These are phyloP conservation scores for Tauraco hartlaubi DNA, from an alignment of 2,797 vertebrate species.

Conservation along the genomic window DNA sequence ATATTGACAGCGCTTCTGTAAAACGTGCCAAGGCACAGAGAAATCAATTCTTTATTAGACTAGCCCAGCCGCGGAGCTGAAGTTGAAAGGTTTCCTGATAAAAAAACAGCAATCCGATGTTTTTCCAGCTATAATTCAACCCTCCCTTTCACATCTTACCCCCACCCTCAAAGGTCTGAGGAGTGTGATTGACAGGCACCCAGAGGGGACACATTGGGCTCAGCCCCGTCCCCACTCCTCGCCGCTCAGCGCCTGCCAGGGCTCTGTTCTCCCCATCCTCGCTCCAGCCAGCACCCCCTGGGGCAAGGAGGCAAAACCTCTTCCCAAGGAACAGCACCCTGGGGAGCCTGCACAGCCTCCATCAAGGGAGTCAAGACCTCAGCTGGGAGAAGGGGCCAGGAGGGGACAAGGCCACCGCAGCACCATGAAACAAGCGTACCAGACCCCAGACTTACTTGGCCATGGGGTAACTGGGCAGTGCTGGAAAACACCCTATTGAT, in stretches of 20 bases:
- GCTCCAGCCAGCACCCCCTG: background rate
- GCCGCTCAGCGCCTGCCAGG: background rate
- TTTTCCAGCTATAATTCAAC: background rate
- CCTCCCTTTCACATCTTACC: background rate
- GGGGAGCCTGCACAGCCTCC: background rate
- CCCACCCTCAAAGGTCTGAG: background rate
- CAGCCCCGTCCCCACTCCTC: background rate
- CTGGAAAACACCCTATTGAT: background rate
- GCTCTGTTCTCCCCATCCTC: background rate
- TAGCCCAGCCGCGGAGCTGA: background rate
- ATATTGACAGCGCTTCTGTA: background rate
- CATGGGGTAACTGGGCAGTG: background rate
- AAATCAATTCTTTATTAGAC: slow-evolving; percentile 39
- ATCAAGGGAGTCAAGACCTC: background rate
- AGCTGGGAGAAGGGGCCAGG: background rate
- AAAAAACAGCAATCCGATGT: background rate
- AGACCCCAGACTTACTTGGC: background rate
- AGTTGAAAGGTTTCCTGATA: background rate
- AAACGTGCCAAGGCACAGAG: background rate
- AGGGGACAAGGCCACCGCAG: fast-evolving
- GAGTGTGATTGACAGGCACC: background rate
- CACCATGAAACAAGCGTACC: background rate
- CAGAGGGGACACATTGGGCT: fast-evolving
- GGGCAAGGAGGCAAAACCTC: background rate
- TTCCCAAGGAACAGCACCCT: background rate